These are phyloP conservation scores for Gambelia wislizenii DNA, from an alignment of 2,797 vertebrate genomes.

Conservation along the genomic window DNA sequence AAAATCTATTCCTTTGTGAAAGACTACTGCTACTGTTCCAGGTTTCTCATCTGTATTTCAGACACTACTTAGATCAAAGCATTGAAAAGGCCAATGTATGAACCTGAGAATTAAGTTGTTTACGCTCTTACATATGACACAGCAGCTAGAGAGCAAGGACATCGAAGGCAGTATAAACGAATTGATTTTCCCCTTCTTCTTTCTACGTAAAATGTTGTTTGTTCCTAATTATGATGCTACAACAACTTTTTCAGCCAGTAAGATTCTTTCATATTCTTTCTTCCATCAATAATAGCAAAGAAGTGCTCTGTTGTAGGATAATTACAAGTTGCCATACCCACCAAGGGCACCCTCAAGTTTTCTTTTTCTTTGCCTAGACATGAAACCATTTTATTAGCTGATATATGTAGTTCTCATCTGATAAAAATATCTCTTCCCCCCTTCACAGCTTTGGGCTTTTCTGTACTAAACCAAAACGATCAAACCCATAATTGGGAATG, in stretches of 20 bases:
- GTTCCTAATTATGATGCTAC: constrained; percentile 55
- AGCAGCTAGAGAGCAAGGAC: constrained; percentile 72
- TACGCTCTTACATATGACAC: constrained; percentile 59
- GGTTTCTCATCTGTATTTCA: constrained; percentile 74
- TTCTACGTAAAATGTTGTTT: constrained; percentile 68
- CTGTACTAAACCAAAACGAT: constrained; percentile 58
- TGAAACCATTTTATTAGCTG: constrained; percentile 77
- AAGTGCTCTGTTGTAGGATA: constrained; percentile 62
- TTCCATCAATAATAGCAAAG: constrained; percentile 71
- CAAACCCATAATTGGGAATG: constrained; percentile 48
- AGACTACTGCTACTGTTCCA: constrained; percentile 61
- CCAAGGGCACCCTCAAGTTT: constrained; percentile 62
- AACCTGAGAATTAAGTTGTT: constrained; percentile 75
- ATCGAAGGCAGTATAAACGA: constrained; percentile 51
- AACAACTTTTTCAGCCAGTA: constrained; percentile 65
- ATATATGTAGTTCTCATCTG: constrained; percentile 74
- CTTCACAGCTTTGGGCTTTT: constrained; percentile 70
- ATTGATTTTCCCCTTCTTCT: constrained; percentile 47
- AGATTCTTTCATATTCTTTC: constrained; percentile 63
- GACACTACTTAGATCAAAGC: constrained; percentile 72
- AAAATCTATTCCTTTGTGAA: constrained; percentile 67
- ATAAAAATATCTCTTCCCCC: constrained; percentile 45
- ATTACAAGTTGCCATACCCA: constrained; percentile 69
- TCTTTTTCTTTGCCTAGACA: constrained; percentile 67
- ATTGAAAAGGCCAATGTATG: constrained; percentile 67